These are phyloP conservation scores for Cotesia glomerata DNA, from an alignment of 1,140 invertebrate species.

Conservation along the genomic window DNA sequence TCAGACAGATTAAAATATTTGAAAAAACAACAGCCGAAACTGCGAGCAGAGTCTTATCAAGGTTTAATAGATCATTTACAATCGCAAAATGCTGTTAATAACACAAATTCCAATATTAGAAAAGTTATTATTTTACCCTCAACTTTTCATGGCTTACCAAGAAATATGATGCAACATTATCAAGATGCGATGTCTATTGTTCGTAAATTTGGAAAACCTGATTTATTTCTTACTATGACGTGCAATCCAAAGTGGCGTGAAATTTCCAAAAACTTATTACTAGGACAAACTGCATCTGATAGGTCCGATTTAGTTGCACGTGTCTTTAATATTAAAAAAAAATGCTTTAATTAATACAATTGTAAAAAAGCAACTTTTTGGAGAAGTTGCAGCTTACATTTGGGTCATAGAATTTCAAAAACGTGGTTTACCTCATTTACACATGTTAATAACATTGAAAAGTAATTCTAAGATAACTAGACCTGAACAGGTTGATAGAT, in stretches of 20 bases:
- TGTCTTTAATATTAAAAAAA: constrained; percentile 27
- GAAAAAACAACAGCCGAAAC: background rate
- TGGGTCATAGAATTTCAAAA: too few species aligned
- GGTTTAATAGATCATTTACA: background rate
- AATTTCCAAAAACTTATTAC: constrained; percentile 46
- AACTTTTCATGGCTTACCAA: background rate
- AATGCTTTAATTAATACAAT: constrained; percentile 16
- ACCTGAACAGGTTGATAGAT: constrained; percentile 21
- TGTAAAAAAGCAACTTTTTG: too few species aligned
- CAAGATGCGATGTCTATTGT: constrained; percentile 46
- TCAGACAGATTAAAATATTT: background rate
- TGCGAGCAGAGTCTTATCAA: background rate
- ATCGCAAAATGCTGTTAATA: background rate
- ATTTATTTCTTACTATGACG: constrained; percentile 21
- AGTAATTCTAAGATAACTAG: background rate
- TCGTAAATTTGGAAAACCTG: constrained; percentile 57
- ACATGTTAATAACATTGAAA: too few species aligned
- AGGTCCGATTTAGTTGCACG: constrained; percentile 32
- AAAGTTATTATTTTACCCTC: constrained; percentile 4
- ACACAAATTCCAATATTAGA: background rate
- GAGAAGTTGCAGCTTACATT: too few species aligned
- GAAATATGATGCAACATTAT: constrained; percentile 1
- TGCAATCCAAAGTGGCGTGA: constrained; percentile 46
- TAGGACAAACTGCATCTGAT: constrained; percentile 37
- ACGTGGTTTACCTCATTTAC: too few species aligned